Evolutionary conservation across 2,797 vertebrate species (phyloP), one percentile per base, ranked within the genome.

Genomic region (Sebastolobus alascanus): DNA sequence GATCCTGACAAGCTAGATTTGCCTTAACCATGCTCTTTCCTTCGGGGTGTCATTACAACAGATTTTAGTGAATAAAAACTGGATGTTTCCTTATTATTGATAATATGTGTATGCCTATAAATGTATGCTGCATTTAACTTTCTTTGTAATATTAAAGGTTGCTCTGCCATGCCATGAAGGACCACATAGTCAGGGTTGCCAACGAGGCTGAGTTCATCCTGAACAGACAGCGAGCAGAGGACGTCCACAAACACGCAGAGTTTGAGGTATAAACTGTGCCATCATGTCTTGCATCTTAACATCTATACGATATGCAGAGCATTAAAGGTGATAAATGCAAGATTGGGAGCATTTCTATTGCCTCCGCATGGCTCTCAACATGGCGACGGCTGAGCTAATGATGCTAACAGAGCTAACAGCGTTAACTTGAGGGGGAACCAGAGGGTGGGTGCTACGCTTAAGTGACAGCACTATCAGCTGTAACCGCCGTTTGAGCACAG

Each of bases 181-280:
- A 99, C 92, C 98, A 99, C 84, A 99, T 99, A 66, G 98, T 99
- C 3, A 97, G 98, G 12, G 98, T 99, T 1, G 98, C 98, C 82
- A 99, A 99, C 61, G 98, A 99, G 90, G 98, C 98, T 0, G 98
- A 99, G 91, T 99, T 99, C 91, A 99, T 99, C 94, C 95, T 99
- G 88, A 99, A 99, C 92, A 93, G 98, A 85, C 98, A 99, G 94
- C 95, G 98, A 83, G 98, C 98, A 0, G 98, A 99, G 88, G 98
- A 99, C 54, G 98, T 99, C 38, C 98, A 99, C 94, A 99, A 99
- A 75, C 98, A 99, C 0, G 97, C 98, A 0, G 98, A 99, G 84
- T 99, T 99, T 83, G 98, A 99, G 98, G 98, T 99, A 96, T 56
- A 6, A 66, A 16, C 20, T 55, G 13, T 35, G 4, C 1, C 27